Percentiles rank a stretch among this genome's conserved stretches.
phyloP scores from a whole-genome alignment of 1,140 invertebrate genomes.

The Scaptomyza hsui region DNA sequence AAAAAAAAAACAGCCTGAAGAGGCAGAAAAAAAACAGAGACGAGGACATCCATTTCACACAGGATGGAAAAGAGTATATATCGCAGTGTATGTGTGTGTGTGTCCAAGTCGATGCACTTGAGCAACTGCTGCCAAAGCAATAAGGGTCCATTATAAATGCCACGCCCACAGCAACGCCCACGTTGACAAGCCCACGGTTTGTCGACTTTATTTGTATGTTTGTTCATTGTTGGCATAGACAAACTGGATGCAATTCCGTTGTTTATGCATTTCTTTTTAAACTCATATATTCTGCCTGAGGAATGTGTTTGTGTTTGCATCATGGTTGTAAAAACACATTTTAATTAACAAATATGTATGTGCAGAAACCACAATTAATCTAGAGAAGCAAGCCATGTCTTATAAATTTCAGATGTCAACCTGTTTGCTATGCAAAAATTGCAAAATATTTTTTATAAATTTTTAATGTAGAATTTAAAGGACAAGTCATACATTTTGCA shows the following conservation, averaged over 20 bases:
- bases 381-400: neutral
- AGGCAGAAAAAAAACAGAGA: neutral
- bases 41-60: constrained; percentile 25
- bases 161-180: constrained; percentile 28
- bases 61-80: constrained; percentile 4
- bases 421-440: neutral
- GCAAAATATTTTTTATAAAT: no score
- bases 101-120: constrained; percentile 20
- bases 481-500: no score
- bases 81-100: constrained; percentile 4
- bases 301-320: neutral
- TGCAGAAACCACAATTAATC: neutral
- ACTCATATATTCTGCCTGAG: neutral
- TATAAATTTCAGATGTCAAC: neutral
- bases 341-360: neutral
- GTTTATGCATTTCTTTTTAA: neutral
- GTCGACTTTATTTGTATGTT: constrained; percentile 4
- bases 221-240: constrained; percentile 1
- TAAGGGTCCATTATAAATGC: constrained; percentile 60
- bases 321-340: neutral
- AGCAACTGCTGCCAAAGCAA: constrained; percentile 43
- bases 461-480: no score
- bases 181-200: constrained; percentile 1
- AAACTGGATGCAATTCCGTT: constrained; percentile 8
- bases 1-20: constrained; percentile 13